These are phyloP conservation scores for Carassius auratus DNA, from an alignment of 2,113 vertebrate genomes.

Conservation along the genomic window DNA sequence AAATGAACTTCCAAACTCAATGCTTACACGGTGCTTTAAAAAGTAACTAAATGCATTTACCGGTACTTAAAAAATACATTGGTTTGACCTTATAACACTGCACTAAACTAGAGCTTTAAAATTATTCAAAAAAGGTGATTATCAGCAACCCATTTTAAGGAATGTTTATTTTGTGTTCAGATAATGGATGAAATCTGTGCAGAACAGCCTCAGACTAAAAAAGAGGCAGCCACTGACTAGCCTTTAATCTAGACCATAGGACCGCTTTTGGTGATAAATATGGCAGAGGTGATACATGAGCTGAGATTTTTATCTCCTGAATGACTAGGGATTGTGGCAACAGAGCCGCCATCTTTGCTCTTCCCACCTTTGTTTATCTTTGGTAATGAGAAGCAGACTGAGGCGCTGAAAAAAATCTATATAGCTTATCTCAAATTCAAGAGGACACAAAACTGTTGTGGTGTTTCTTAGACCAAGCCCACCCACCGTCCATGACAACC, in stretches of 20 bases:
- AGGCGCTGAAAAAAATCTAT: conserved; percentile 15
- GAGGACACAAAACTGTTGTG: conserved; percentile 46
- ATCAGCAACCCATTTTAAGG: not conserved
- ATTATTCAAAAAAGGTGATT: not conserved
- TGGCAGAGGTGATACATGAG: not conserved
- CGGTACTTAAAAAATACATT: not conserved
- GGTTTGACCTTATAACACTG: not conserved
- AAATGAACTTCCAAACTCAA: not conserved
- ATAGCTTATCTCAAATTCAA: conserved; percentile 23
- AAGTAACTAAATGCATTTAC: not conserved
- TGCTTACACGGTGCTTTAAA: not conserved
- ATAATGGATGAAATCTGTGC: not conserved
- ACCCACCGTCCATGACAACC: conserved; percentile 54
- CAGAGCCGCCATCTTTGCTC: conserved; percentile 15
- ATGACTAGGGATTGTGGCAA: conserved; percentile 3
- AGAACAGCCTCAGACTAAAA: not conserved
- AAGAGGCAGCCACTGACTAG: not conserved
- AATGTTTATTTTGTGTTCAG: not conserved
- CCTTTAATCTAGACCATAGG: not conserved
- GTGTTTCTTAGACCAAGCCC: conserved; percentile 61
- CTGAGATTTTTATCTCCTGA: conserved; percentile 21
- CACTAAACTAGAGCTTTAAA: not conserved
- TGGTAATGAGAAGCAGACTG: conserved; percentile 29
- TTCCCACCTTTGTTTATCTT: conserved; percentile 34
- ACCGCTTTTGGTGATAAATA: not conserved